Conservation (phyloP, 2,888 invertebrate genomes). For the Agriopis marginaria region DNA sequence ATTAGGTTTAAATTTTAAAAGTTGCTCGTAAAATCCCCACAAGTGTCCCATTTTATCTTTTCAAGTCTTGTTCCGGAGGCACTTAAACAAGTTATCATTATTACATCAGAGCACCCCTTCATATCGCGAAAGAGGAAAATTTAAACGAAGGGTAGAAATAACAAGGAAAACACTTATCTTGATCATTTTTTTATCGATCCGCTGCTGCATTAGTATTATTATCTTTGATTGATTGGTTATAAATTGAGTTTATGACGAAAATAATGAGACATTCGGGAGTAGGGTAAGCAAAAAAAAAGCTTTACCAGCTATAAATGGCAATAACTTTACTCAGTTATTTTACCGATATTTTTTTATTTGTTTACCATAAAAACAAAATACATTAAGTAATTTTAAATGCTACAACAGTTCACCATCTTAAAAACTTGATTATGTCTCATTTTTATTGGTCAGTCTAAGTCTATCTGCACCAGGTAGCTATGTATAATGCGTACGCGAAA, state of each 20-base stretch:
- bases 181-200: conserved; percentile 52
- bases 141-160: conserved; percentile 46
- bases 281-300: not conserved
- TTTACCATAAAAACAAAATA: too few relatives aligned
- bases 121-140: conserved; percentile 30
- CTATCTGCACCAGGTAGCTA: too few relatives aligned
- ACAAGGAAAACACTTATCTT: conserved; percentile 51
- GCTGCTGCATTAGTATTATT: conserved; percentile 20
- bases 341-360: too few relatives aligned
- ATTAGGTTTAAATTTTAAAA: conserved; percentile 6
- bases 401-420: too few relatives aligned
- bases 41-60: conserved; percentile 21
- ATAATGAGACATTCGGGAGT: conserved; percentile 15
- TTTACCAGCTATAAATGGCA: too few relatives aligned
- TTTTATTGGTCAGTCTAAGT: too few relatives aligned
- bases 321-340: too few relatives aligned
- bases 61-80: not conserved
- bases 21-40: conserved; percentile 14
- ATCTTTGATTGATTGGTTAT: conserved; percentile 36
- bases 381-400: too few relatives aligned
- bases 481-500: too few relatives aligned
- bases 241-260: conserved; percentile 34
- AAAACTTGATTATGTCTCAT: too few relatives aligned
- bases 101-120: conserved; percentile 25
- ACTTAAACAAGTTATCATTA: conserved; percentile 27